Percentiles rank a stretch among this genome's conserved stretches.
Evolutionary conservation across 2,888 invertebrate genomes (phyloP).

Genomic region (Drosophila antonietae): DNA sequence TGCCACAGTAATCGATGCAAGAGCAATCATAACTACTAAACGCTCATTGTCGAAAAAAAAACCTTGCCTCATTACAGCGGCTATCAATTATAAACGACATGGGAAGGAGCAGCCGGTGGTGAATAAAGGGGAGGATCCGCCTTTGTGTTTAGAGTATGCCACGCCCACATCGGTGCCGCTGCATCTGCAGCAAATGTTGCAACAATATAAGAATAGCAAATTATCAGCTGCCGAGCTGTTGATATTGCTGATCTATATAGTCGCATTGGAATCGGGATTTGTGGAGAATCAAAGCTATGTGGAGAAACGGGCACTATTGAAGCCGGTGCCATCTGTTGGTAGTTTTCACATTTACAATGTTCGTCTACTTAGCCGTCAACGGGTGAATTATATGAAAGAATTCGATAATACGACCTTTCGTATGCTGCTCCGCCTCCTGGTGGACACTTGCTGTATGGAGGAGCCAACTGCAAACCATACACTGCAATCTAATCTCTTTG

Average conservation of each 20-base stretch:
- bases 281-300: slow-evolving; percentile 55
- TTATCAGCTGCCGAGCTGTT: slow-evolving; percentile 69
- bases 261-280: slow-evolving; percentile 82
- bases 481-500: slow-evolving; percentile 62
- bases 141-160: slow-evolving; percentile 74
- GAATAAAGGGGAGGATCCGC: slow-evolving; percentile 7
- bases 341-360: slow-evolving; percentile 75
- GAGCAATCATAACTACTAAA: slow-evolving; percentile 16
- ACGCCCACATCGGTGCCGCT: slow-evolving; percentile 71
- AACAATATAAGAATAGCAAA: slow-evolving; percentile 19
- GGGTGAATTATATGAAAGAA: slow-evolving; percentile 15
- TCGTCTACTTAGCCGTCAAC: slow-evolving; percentile 49
- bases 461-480: slow-evolving; percentile 5
- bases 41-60: slow-evolving; percentile 35
- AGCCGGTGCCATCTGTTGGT: slow-evolving; percentile 55
- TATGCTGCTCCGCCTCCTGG: slow-evolving; percentile 52
- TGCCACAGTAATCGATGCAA: slow-evolving; percentile 35
- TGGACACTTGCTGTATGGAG: slow-evolving; percentile 8
- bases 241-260: slow-evolving; percentile 74
- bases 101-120: not conserved
- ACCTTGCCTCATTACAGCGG: slow-evolving; percentile 58
- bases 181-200: slow-evolving; percentile 73
- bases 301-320: slow-evolving; percentile 34
- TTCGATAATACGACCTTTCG: slow-evolving; percentile 35
- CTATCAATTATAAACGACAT: not conserved